Base-by-base conservation (phyloP, 2,797 vertebrate species). In the Enteromius mattozi region DNA sequence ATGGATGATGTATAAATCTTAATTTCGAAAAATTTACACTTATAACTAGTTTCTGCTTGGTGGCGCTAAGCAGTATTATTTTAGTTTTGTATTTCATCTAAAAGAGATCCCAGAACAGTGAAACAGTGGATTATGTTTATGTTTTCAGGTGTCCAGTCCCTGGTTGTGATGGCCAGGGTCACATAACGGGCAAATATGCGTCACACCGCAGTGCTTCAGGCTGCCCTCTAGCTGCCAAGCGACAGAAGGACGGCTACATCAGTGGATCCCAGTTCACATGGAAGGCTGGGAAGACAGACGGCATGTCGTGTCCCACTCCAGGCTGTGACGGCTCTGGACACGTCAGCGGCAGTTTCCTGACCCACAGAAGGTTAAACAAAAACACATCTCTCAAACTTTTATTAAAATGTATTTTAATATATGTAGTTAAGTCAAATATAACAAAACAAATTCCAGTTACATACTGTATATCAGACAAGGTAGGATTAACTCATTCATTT, bases 221-320 rank as follows among this genome's bases (percentile, higher is more conserved):
- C 69, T 99, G 98, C 90, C 98, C 98, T 56, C 94, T 99, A 82
- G 98, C 98, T 19, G 98, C 98, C 91, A 99, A 99, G 92, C 94
- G 98, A 84, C 98, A 99, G 89, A 99, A 99, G 90, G 98, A 99
- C 70, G 97, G 98, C 19, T 99, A 98, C 93, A 94, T 99, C 81
- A 99, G 98, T 8, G 97, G 98, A 80, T 97, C 98, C 82, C 98
- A 99, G 93, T 99, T 99, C 95, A 98, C 98, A 1, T 99, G 98
- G 98, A 99, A 99, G 93, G 97, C 97, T 2, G 98, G 98, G 89
- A 99, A 99, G 94, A 97, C 97, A 6, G 98, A 99, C 92, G 98
- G 98, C 91, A 99, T 99, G 97, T 97, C 97, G 30, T 99, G 98
- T 90, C 98, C 98, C 80, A 99, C 98, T 0, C 98, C 98, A 0